Conservation (phyloP, 2,888 invertebrate genomes). For the Watsonalla binaria region DNA sequence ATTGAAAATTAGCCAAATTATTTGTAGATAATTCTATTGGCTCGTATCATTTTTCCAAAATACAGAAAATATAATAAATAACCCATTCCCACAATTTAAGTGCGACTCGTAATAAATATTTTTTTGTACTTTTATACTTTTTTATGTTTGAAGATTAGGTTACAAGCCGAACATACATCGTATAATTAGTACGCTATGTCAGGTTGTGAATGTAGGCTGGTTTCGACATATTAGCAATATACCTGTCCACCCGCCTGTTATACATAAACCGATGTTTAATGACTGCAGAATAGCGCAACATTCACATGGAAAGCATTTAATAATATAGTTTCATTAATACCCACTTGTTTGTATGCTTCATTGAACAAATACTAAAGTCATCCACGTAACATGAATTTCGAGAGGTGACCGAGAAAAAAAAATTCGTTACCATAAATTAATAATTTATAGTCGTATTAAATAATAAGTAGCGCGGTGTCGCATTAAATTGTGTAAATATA, state of each 20-base stretch:
- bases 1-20: too few relatives aligned
- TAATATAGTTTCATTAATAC: neutral
- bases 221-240: too few relatives aligned
- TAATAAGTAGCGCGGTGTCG: constrained; percentile 18
- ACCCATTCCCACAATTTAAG: neutral
- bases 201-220: too few relatives aligned
- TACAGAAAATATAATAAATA: too few relatives aligned
- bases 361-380: neutral
- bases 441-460: constrained; percentile 24
- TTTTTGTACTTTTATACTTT: constrained; percentile 22
- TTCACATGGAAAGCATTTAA: constrained; percentile 3
- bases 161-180: too few relatives aligned
- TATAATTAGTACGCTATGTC: too few relatives aligned
- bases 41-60: too few relatives aligned
- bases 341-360: neutral
- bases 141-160: constrained; percentile 4
- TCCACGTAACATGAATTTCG: neutral
- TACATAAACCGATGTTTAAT: neutral
- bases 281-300: neutral
- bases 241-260: neutral
- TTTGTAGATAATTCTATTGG: too few relatives aligned
- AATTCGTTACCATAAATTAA: constrained; percentile 36
- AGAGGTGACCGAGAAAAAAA: constrained; percentile 6
- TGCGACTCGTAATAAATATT: neutral
- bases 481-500: constrained; percentile 27